phyloP scores from a whole-genome alignment of 1,140 invertebrate genomes.

The Musca vetustissima region DNA sequence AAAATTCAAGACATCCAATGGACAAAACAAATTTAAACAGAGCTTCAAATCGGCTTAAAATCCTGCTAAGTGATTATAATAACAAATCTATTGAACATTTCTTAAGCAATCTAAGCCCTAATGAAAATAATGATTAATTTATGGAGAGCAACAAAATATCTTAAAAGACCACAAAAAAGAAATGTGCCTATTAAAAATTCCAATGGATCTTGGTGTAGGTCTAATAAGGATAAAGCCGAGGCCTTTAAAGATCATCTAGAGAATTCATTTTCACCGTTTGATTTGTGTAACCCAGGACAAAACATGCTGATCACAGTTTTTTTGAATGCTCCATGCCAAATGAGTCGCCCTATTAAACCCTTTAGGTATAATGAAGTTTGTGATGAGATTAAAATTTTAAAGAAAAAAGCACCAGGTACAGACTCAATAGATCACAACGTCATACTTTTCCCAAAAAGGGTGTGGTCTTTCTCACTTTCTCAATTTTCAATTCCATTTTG shows the following conservation, averaged over 20 bases:
- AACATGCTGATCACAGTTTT: background rate
- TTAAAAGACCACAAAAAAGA: background rate
- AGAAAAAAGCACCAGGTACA: background rate
- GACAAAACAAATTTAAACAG: background rate
- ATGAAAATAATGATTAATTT: background rate
- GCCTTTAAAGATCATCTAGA: background rate
- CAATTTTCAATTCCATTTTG: background rate
- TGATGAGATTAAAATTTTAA: background rate
- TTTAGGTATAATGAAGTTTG: background rate
- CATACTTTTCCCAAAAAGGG: background rate
- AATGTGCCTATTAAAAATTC: background rate
- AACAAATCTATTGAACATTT: background rate
- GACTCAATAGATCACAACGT: background rate
- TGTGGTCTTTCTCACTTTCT: background rate
- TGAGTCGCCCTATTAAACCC: background rate
- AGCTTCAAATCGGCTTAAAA: background rate
- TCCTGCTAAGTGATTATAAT: background rate
- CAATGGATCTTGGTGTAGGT: background rate
- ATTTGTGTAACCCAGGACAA: background rate
- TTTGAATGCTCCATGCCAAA: background rate
- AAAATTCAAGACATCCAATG: background rate
- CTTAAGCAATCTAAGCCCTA: background rate
- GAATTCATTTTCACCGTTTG: background rate
- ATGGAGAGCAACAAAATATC: constrained; percentile 8
- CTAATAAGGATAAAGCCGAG: background rate